Percentiles rank a stretch among this genome's conserved stretches.
These are phyloP conservation scores for Uropetala carovei DNA, from an alignment of 2,888 invertebrate species.

Conservation along the genomic window DNA sequence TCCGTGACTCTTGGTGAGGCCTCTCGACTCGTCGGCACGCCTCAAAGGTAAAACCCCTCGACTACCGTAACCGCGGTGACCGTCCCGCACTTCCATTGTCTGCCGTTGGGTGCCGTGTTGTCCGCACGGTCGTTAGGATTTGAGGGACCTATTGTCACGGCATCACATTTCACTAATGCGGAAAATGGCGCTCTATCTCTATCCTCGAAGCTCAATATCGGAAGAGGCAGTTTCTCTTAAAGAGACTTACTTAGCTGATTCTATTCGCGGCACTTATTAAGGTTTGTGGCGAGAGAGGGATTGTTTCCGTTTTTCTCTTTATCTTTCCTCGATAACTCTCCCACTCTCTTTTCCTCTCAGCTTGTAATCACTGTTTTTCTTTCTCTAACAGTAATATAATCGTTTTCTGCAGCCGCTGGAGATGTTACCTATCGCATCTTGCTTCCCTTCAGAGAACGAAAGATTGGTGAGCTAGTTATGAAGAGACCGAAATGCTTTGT, in stretches of 20 bases:
- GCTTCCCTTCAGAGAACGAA: too few species aligned
- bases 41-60: neutral
- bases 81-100: constrained; percentile 12
- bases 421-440: too few species aligned
- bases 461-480: too few species aligned
- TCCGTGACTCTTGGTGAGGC: neutral
- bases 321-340: too few species aligned
- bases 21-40: neutral
- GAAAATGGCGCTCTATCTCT: neutral
- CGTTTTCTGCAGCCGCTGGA: too few species aligned
- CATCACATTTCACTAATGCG: neutral
- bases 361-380: too few species aligned
- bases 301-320: too few species aligned
- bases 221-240: neutral
- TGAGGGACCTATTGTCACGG: constrained; percentile 27
- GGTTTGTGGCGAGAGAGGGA: too few species aligned
- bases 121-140: constrained; percentile 19
- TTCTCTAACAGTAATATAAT: too few species aligned
- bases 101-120: neutral
- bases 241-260: neutral
- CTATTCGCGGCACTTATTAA: too few species aligned
- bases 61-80: neutral
- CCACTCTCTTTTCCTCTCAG: too few species aligned
- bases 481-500: too few species aligned
- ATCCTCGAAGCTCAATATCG: neutral